Evolutionary conservation across 2,888 invertebrate genomes (phyloP).

Genomic region (Pristionchus japonicus): DNA sequence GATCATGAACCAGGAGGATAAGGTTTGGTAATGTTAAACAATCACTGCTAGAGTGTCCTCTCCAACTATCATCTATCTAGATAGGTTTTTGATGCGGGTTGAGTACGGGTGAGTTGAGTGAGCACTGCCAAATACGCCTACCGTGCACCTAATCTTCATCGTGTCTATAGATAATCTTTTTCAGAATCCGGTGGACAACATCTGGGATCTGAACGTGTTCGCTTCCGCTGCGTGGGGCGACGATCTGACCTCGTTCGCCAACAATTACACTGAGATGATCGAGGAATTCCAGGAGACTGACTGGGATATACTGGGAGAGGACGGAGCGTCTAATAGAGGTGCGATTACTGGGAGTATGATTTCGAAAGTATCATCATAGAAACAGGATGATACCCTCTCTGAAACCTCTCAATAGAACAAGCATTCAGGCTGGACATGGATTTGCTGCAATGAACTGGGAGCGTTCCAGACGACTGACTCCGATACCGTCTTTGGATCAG

Average conservation of each 20-base stretch:
- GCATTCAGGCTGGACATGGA: constrained; percentile 62
- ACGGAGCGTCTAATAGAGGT: constrained; percentile 47
- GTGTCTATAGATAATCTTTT: no score
- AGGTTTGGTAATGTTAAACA: not conserved
- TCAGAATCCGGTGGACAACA: constrained; percentile 23
- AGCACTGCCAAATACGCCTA: no score
- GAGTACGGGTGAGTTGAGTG: no score
- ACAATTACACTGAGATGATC: constrained; percentile 17
- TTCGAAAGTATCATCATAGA: not conserved
- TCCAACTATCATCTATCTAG: not conserved
- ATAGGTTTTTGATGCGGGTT: no score
- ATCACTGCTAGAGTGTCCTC: not conserved
- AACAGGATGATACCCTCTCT: no score
- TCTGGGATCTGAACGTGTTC: constrained; percentile 4
- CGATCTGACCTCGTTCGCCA: constrained; percentile 21
- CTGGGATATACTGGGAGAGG: constrained; percentile 37
- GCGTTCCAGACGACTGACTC: constrained; percentile 66
- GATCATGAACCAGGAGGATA: constrained; percentile 53
- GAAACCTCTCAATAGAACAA: not conserved
- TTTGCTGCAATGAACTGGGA: constrained; percentile 70
- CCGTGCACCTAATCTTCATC: no score
- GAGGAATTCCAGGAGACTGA: constrained; percentile 32
- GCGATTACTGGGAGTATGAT: constrained; percentile 50
- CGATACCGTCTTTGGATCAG: constrained; percentile 63
- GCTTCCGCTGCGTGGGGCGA: not conserved